phyloP scores from a whole-genome alignment of 2,888 invertebrate species.

The Meghimatium bilineatum region DNA sequence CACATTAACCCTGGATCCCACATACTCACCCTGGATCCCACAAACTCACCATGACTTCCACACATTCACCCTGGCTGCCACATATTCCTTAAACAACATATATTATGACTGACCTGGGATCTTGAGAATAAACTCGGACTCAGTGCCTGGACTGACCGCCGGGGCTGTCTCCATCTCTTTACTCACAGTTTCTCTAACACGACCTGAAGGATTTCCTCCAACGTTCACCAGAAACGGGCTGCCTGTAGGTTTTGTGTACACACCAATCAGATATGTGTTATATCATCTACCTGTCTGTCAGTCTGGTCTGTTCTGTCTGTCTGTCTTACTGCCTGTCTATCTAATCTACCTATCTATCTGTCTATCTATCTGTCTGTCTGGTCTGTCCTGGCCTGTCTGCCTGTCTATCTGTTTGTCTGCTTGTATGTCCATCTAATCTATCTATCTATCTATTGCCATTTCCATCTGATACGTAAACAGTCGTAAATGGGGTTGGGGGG shows the following conservation, averaged over 20 bases:
- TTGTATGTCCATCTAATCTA: too few species aligned
- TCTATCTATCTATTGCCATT: too few species aligned
- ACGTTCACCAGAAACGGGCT: constrained; percentile 85
- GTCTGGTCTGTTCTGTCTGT: too few species aligned
- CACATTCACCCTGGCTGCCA: background rate
- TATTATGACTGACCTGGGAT: constrained; percentile 68
- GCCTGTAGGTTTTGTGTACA: constrained; percentile 66
- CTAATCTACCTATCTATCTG: too few species aligned
- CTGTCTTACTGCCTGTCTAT: too few species aligned
- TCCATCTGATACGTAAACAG: too few species aligned
- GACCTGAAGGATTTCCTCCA: constrained; percentile 82
- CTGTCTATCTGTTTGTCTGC: too few species aligned
- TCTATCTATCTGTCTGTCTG: too few species aligned
- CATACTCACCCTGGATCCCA: background rate
- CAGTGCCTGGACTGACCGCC: constrained; percentile 92
- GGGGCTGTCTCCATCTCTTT: constrained; percentile 88
- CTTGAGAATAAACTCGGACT: constrained; percentile 90
- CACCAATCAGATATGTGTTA: too few species aligned
- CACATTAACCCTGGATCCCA: background rate
- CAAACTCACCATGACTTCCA: background rate
- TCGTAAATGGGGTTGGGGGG: too few species aligned
- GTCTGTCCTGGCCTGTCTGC: too few species aligned
- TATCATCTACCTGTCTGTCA: too few species aligned
- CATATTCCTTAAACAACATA: background rate
- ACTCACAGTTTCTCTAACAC: constrained; percentile 67